Percentiles rank a stretch among this genome's conserved stretches.
These are phyloP conservation scores for Rhinoderma darwinii DNA, from an alignment of 2,113 vertebrate genomes.

Conservation along the genomic window DNA sequence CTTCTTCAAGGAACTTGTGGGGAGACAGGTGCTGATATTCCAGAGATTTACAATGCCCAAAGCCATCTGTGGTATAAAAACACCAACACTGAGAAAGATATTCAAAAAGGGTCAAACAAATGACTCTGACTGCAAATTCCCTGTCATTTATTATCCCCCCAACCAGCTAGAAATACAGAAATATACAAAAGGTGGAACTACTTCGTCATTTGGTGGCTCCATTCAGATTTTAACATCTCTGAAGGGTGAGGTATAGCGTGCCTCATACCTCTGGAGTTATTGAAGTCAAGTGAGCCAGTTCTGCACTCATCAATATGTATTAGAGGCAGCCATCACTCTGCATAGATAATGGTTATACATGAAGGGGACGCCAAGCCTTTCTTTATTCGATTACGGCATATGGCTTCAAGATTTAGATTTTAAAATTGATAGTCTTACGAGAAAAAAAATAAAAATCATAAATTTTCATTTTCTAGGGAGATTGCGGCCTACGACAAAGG, in stretches of 20 bases:
- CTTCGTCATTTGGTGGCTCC: no score
- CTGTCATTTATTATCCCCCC: background rate
- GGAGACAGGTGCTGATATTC: constrained; percentile 87
- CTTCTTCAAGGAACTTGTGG: constrained; percentile 89
- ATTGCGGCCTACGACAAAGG: background rate
- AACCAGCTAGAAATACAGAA: background rate
- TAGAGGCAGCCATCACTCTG: background rate
- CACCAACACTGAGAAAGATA: background rate
- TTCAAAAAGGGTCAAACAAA: background rate
- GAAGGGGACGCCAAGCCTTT: background rate
- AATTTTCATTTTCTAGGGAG: constrained; percentile 45
- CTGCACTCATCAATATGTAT: background rate
- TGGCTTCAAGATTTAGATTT: constrained; percentile 26
- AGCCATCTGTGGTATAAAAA: constrained; percentile 71
- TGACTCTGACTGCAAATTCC: background rate
- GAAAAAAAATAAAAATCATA: constrained; percentile 23
- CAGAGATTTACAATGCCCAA: constrained; percentile 80
- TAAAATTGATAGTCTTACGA: background rate
- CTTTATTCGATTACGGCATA: background rate
- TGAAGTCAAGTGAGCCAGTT: background rate
- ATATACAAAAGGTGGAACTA: no score
- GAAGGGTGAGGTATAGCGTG: background rate
- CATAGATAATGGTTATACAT: background rate
- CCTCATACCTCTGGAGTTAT: background rate
- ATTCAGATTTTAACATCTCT: background rate